Base-by-base conservation (phyloP, 2,888 invertebrate genomes). In the Noctua fimbriata region DNA sequence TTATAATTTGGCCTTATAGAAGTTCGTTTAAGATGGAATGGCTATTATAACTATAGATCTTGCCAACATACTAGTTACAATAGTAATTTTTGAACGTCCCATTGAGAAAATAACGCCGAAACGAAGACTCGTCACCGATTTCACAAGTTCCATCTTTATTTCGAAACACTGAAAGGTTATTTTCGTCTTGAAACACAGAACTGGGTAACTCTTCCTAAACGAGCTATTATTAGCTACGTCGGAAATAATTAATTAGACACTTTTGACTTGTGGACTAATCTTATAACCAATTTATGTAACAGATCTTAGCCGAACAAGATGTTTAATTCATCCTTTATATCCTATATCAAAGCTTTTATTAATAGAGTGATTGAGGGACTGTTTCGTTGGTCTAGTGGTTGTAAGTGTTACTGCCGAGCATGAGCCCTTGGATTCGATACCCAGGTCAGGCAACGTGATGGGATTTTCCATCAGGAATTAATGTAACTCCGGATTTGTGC, bases 81-180 rank as follows among this genome's bases (percentile, higher is more conserved):
- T 3, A 67, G 1, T 0, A 44, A 28, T 18, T 67, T 44, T 14
- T n/a, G 10, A 44, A n/a, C 67, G 18, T 24, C 18, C 18, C 49
- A 12, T 36, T 12, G 21, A 41, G 2, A 65, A 60, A 44, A 28
- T 32, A 44, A 14, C 18, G 7, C 18, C 32, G 32, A 18, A 71
- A 69, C 63, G 63, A 55, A 66, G 14, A 44, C 14, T 10, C 24
- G n/a, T 41, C 58, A 36, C 24, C 18, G 21, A 28, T 79, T 82
- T 69, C 86, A 79, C 60, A 76, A 82, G 24, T 76, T 73, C n/a
- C 41, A 10, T 60, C 52, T 74, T 66, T 55, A 79, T 85, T 82
- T 83, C 73, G 73, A 71, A 78, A 78, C 83, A 78, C 55, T 72
- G 74, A 65, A 72, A 81, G 69, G 83, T 66, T 82, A 83, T 85